These are phyloP conservation scores for Alcis repandata DNA, from an alignment of 2,888 invertebrate species.

Conservation along the genomic window DNA sequence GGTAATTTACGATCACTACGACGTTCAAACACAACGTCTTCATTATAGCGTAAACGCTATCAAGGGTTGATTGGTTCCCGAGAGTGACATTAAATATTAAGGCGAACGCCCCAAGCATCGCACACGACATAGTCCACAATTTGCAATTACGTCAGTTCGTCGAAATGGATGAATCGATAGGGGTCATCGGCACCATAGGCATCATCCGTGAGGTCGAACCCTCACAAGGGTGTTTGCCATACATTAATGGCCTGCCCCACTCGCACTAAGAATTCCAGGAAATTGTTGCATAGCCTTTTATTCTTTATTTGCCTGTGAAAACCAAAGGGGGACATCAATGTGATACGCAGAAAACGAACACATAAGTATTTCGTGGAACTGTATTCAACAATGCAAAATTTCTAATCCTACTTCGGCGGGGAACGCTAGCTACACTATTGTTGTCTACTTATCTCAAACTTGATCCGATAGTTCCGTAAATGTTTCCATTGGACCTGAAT, in stretches of 20 bases:
- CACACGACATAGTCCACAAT: constrained; percentile 56
- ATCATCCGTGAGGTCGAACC: constrained; percentile 79
- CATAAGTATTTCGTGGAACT: constrained; percentile 9
- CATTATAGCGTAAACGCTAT: constrained; percentile 29
- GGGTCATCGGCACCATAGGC: constrained; percentile 84
- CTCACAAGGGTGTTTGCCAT: constrained; percentile 78
- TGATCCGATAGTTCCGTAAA: constrained; percentile 64
- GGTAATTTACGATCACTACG: constrained; percentile 20
- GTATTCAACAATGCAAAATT: constrained; percentile 29
- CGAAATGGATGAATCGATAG: constrained; percentile 82
- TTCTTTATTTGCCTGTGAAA: constrained; percentile 44
- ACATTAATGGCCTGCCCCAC: constrained; percentile 71
- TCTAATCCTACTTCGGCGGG: constrained; percentile 44
- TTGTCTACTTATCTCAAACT: constrained; percentile 59
- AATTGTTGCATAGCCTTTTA: constrained; percentile 56
- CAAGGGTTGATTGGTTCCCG: constrained; percentile 40
- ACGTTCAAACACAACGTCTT: constrained; percentile 22
- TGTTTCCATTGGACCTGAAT: constrained; percentile 67
- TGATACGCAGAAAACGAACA: constrained; percentile 21
- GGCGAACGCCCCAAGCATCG: constrained; percentile 28
- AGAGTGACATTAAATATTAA: constrained; percentile 53
- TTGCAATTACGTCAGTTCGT: constrained; percentile 74
- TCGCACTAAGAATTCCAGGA: constrained; percentile 71
- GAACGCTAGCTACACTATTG: constrained; percentile 50
- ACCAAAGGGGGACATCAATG: constrained; percentile 37